Conservation (phyloP, 2,113 vertebrate genomes). For the Saimiri boliviensis region DNA sequence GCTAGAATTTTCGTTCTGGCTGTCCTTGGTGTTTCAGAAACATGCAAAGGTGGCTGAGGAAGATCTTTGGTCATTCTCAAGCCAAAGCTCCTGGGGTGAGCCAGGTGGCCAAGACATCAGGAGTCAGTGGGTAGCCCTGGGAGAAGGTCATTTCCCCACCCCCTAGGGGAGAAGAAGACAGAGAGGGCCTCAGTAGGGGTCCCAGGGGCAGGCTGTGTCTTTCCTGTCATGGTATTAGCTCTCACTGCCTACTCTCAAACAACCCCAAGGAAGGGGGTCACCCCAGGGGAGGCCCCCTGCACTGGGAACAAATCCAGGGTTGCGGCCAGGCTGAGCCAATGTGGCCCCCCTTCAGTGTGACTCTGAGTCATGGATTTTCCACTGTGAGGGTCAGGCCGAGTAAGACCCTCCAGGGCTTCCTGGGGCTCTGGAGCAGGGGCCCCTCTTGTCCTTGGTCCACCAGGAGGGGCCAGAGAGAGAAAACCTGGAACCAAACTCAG, state of each 20-base stretch:
- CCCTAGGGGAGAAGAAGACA: not conserved
- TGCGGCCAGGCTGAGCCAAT: not conserved
- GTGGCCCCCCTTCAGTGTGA: not conserved
- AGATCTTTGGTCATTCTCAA: not conserved
- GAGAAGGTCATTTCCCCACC: not conserved
- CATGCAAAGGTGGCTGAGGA: not conserved
- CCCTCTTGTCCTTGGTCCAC: not conserved
- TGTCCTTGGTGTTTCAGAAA: slow-evolving; percentile 27
- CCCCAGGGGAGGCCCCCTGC: not conserved
- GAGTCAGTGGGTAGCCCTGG: not conserved
- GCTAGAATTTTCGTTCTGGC: slow-evolving; percentile 19
- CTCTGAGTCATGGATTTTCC: not conserved
- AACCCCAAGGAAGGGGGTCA: not conserved
- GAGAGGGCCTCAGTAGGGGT: not conserved
- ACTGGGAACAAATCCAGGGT: not conserved
- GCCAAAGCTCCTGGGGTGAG: not conserved
- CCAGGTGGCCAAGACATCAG: not conserved
- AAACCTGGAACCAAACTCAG: no score
- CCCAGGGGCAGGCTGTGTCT: not conserved
- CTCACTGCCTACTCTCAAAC: not conserved
- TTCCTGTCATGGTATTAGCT: not conserved
- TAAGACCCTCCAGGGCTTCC: not conserved
- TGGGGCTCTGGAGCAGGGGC: not conserved
- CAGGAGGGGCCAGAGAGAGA: not conserved
- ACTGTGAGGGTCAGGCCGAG: not conserved